phyloP scores from a whole-genome alignment of 2,113 vertebrate species.

The Brienomyrus brachyistius region DNA sequence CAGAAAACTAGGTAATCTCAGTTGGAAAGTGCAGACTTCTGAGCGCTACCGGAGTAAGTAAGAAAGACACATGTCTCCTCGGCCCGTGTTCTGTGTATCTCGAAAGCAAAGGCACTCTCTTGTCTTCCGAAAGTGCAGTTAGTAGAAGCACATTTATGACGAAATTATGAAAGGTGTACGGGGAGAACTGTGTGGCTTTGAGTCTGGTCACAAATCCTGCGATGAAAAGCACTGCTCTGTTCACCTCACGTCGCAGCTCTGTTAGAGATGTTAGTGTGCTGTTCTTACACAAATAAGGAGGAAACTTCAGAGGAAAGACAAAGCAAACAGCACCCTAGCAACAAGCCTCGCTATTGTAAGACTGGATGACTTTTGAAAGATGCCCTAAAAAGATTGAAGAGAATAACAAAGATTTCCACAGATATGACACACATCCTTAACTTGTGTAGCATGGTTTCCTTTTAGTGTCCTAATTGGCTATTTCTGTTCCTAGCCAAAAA shows the following conservation, averaged over 20 bases:
- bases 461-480: neutral
- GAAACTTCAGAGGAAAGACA: conserved; percentile 35
- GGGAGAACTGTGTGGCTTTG: neutral
- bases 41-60: conserved; percentile 55
- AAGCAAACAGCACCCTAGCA: neutral
- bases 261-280: conserved; percentile 43
- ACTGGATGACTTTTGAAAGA: neutral
- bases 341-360: neutral
- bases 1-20: conserved; percentile 41
- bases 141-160: conserved; percentile 42
- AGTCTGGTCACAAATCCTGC: conserved; percentile 31
- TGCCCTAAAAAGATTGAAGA: neutral
- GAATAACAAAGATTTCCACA: neutral
- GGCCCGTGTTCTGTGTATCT: conserved; percentile 47
- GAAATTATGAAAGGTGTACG: conserved; percentile 50
- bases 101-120: conserved; percentile 61
- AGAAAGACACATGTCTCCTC: conserved; percentile 56
- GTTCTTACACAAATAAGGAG: conserved; percentile 43
- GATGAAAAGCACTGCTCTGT: conserved; percentile 35
- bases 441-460: neutral
- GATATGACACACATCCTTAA: neutral
- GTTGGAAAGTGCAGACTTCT: conserved; percentile 61
- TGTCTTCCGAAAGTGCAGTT: conserved; percentile 49
- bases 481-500: neutral
- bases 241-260: conserved; percentile 36